Conservation (phyloP, 2,888 invertebrate genomes). For the Raillietiella orientalis region DNA sequence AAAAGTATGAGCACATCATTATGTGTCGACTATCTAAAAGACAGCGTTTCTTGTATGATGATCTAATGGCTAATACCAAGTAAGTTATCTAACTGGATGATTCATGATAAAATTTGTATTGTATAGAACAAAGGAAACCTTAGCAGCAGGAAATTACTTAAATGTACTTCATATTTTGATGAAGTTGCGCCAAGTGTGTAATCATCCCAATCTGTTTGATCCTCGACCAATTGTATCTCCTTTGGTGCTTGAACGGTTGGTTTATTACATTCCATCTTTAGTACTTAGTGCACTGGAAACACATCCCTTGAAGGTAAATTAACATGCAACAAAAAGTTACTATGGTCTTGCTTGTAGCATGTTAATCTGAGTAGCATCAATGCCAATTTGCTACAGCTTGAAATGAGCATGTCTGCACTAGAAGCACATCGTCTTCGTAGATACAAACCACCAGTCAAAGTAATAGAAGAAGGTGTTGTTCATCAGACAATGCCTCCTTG, state of each 20-base stretch:
- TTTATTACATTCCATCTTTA: not conserved
- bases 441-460: constrained; percentile 30
- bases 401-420: constrained; percentile 37
- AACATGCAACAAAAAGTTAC: too few species aligned
- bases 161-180: constrained; percentile 87
- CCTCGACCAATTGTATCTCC: constrained; percentile 78
- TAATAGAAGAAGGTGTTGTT: constrained; percentile 32
- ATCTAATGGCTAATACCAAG: constrained; percentile 91
- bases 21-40: constrained; percentile 78
- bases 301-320: too few species aligned
- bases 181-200: constrained; percentile 90
- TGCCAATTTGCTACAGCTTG: constrained; percentile 27
- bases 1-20: constrained; percentile 79
- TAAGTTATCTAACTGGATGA: constrained; percentile 18
- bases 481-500: constrained; percentile 23
- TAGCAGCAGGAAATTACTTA: constrained; percentile 66
- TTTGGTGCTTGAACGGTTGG: constrained; percentile 16
- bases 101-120: constrained; percentile 5
- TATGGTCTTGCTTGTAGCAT: too few species aligned
- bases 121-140: constrained; percentile 59
- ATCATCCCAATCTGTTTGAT: constrained; percentile 94
- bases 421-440: constrained; percentile 44
- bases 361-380: constrained; percentile 28
- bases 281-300: too few species aligned
- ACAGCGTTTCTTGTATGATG: constrained; percentile 89